Evolutionary conservation across 2,797 vertebrate species (phyloP).

Genomic region (Sparus aurata): DNA sequence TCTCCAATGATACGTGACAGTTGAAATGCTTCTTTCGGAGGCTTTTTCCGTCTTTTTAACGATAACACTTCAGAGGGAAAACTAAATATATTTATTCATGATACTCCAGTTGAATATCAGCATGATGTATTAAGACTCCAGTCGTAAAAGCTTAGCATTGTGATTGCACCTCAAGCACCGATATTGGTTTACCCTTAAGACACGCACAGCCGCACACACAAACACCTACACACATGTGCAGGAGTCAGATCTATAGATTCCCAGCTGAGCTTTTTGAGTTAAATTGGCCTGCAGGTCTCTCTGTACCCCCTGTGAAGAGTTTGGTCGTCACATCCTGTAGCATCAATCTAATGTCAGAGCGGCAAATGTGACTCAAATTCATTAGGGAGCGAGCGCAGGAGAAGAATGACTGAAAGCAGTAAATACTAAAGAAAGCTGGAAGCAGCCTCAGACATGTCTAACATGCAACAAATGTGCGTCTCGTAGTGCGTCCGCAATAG

Average conservation of each 20-base stretch:
- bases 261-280: conserved; percentile 63
- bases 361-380: conserved; percentile 72
- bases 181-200: conserved; percentile 18
- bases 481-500: conserved; percentile 69
- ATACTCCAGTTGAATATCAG: not conserved
- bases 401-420: conserved; percentile 69
- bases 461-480: conserved; percentile 70
- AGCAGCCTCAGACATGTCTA: conserved; percentile 71
- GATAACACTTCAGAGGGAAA: not conserved
- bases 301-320: conserved; percentile 59
- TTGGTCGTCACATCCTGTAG: conserved; percentile 72
- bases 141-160: conserved; percentile 23
- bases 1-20: not conserved
- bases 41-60: not conserved
- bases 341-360: conserved; percentile 76
- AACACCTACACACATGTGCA: conserved; percentile 24
- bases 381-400: conserved; percentile 60
- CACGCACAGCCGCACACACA: conserved; percentile 26
- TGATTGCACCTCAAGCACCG: conserved; percentile 17
- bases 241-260: conserved; percentile 52
- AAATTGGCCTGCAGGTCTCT: conserved; percentile 76
- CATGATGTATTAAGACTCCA: not conserved
- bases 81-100: not conserved
- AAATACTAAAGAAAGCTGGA: conserved; percentile 70
- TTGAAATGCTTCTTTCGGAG: not conserved